Base-by-base conservation (phyloP, 2,113 vertebrate genomes). In the Myiagra hebetior region DNA sequence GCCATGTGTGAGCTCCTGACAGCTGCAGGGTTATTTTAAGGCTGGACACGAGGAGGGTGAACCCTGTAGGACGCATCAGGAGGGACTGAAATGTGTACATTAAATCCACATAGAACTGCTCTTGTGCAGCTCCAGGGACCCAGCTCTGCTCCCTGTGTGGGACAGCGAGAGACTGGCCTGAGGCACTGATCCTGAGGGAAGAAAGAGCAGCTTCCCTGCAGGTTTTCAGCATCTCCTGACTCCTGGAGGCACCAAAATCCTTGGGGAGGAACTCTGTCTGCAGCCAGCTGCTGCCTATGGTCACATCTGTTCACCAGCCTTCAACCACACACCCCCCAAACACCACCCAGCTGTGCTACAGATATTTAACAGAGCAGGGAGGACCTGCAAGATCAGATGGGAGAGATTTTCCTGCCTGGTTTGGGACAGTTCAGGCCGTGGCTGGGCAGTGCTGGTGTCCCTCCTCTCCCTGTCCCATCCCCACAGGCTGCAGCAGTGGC, bases 21-120 rank as follows among this genome's bases (percentile, higher is more conserved):
- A 96, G 95, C 95, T 96, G 96, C 70, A 4, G 15, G 5, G 49
- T 78, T 94, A 94, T 96, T 96, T 94, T 75, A 64, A 65, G 90
- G n/a, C 33, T 31, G 77, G 73, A 42, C 8, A 69, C 6, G 30
- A 78, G 3, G 1, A 74, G 87, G 89, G 79, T 5, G 59, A 59
- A 31, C 62, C 77, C 52, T 4, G 37, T 0, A 23, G 73, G 64
- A 5, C 30, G 56, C 13, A 6, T 0, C 55, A 72, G 80, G 30
- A 76, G 73, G 87, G 69, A 60, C 62, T 23, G 17, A 67, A 67
- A 59, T 1, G 79, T 4, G 57, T 1, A 7, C 4, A 0, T 49
- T 10, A 46, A 76, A 96, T 24, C n/a, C 88, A 47, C 2, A 5
- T 1, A 33, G 53, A 56, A 5, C 62, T 47, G 57, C 41, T 73